phyloP scores from a whole-genome alignment of 2,113 vertebrate species.

The Chrysemys picta region DNA sequence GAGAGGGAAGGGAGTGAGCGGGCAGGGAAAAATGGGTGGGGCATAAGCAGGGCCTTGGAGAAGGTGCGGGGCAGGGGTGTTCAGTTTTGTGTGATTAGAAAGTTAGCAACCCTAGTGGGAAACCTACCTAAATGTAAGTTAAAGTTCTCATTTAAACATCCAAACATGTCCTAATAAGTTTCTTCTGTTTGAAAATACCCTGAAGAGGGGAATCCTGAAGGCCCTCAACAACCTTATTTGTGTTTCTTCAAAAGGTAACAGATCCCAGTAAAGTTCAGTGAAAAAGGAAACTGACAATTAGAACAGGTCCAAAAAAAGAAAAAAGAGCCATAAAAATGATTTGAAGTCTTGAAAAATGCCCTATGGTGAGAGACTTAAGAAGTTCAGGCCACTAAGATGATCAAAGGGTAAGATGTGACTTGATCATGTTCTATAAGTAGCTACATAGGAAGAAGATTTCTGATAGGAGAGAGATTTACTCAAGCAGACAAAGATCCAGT shows the following conservation, averaged over 20 bases:
- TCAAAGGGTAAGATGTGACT: not conserved
- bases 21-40: no score
- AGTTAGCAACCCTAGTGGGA: not conserved
- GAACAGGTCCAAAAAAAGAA: not conserved
- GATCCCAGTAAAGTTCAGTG: not conserved
- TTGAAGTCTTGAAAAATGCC: not conserved
- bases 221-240: not conserved
- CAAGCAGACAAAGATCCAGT: not conserved
- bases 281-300: not conserved
- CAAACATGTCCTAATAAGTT: not conserved
- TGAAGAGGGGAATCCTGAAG: not conserved
- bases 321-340: not conserved
- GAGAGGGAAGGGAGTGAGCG: no score
- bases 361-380: not conserved
- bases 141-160: constrained; percentile 44
- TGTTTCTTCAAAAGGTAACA: not conserved
- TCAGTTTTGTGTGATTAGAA: no score
- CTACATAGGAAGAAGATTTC: accelerated
- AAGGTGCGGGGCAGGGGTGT: no score
- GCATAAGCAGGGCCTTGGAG: no score
- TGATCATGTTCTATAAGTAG: not conserved
- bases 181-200: not conserved
- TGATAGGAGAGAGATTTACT: not conserved
- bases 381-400: not conserved
- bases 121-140: constrained; percentile 22